Evolutionary conservation across 2,113 vertebrate species (phyloP).

Genomic region (Semicossyphus pulcher): DNA sequence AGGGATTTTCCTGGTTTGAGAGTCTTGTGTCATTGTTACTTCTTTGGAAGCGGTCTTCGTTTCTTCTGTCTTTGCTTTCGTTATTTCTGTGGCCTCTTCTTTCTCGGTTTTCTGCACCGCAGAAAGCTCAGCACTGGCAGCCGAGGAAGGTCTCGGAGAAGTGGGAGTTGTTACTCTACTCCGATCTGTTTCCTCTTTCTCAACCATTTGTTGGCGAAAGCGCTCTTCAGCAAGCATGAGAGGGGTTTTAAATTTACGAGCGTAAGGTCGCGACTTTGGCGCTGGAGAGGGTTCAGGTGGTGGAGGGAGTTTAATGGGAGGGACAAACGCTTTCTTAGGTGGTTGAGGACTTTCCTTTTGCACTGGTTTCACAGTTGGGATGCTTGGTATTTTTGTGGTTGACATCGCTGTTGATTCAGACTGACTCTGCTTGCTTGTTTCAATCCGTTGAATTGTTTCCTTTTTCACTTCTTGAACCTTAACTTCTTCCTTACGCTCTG

Average conservation of each 20-base stretch:
- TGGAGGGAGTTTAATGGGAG: conserved; percentile 85
- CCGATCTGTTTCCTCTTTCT: conserved; percentile 82
- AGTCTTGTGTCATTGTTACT: conserved; percentile 21
- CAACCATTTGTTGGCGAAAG: conserved; percentile 84
- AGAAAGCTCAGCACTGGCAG: conserved; percentile 11
- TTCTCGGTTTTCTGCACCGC: conserved; percentile 40
- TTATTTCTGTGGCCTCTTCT: conserved; percentile 35
- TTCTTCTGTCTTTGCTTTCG: conserved; percentile 50
- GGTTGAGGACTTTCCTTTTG: conserved; percentile 62
- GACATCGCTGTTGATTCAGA: conserved; percentile 33
- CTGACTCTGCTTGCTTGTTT: conserved; percentile 47
- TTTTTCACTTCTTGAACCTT: conserved; percentile 61
- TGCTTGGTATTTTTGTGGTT: conserved; percentile 51
- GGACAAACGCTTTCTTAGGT: conserved; percentile 74
- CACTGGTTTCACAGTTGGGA: conserved; percentile 40
- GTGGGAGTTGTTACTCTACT: conserved; percentile 72
- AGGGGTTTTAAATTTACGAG: conserved; percentile 93
- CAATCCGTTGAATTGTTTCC: conserved; percentile 51
- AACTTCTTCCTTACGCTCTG: conserved; percentile 24
- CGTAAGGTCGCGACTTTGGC: conserved; percentile 80
- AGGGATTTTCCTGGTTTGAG: conserved; percentile 51
- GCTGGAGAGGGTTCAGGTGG: conserved; percentile 71
- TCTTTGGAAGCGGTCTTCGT: conserved; percentile 42
- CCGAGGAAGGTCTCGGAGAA: conserved; percentile 53
- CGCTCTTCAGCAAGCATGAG: conserved; percentile 94